phyloP scores from a whole-genome alignment of 2,113 vertebrate genomes.

The Lepidothrix coronata region DNA sequence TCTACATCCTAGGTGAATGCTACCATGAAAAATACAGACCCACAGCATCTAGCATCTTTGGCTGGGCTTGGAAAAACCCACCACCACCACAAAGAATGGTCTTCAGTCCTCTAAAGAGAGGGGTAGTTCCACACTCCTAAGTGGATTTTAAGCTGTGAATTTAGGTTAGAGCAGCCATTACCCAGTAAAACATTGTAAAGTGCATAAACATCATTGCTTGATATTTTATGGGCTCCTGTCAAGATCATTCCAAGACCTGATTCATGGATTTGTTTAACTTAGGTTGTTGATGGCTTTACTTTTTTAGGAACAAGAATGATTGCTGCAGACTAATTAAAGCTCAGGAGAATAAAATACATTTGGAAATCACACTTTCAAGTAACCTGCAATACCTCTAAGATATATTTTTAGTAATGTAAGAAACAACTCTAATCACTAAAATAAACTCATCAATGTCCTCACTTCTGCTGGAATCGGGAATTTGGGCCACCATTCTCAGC shows the following conservation, averaged over 20 bases:
- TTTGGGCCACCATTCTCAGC: slow-evolving; percentile 37
- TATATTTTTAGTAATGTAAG: slow-evolving; percentile 1
- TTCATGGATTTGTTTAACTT: background rate
- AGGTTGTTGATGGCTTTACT: background rate
- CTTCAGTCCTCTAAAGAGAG: background rate
- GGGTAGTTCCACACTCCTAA: background rate
- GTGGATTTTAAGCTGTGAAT: background rate
- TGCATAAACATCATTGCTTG: background rate
- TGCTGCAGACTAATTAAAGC: background rate
- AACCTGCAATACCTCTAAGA: background rate
- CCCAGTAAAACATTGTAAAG: background rate
- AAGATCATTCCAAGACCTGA: background rate
- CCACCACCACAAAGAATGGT: background rate
- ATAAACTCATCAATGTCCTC: slow-evolving; percentile 45
- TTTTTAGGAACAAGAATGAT: background rate
- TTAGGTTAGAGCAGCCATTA: background rate
- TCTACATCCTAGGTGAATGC: background rate
- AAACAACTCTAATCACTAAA: slow-evolving; percentile 8
- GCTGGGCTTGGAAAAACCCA: background rate
- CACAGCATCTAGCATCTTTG: background rate
- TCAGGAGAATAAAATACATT: background rate
- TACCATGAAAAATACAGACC: background rate
- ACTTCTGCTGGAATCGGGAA: slow-evolving; percentile 32
- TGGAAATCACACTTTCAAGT: background rate
- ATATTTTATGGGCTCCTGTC: background rate